Base-by-base conservation (phyloP, 2,113 vertebrate genomes). In the Campylomormyrus tamandua region DNA sequence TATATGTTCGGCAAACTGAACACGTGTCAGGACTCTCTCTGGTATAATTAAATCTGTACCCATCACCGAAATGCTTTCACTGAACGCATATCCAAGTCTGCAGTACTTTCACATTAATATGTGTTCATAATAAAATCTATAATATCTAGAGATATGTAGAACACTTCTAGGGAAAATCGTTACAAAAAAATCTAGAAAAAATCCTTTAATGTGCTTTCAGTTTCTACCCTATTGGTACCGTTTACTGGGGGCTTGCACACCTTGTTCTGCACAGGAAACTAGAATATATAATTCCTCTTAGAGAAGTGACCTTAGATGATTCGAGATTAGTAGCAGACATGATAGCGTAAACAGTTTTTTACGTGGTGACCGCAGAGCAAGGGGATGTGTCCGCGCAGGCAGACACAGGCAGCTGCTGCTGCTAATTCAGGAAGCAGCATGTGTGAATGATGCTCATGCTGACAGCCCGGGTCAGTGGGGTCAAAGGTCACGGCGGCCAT, bases 261-360 rank as follows among this genome's bases (percentile, higher is more conserved):
- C 21, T 46, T 70, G 58, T 49, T 74, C 56, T 49, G 87, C 45
- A 27, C 24, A 3, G 42, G 31, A 66, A 70, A 70, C 45, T 24
- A 48, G 56, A n/a, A 46, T n/a, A 46, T 48, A 27, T 31, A 74
- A 70, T 88, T 74, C 24, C 45, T 88, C 62, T 74, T 31, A 10
- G 19, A 42, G 39, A 48, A 66, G 58, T 88, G 46, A 88, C 66
- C 35, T 31, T 45, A 48, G 45, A 39, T 31, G 42, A 24, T 39
- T 19, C 87, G 27, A 24, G n/a, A 62, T 70, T 88, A 88, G 62
- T 88, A 7, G 45, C 87, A 88, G 46, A 88, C 39, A 84, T 84
- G 46, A n/a, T 84, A n/a, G 39, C 42, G 15, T 42, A 42, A 83
- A 83, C 39, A 74, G 35, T 58, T 46, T 49, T 74, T 74, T 74